Base-by-base conservation (phyloP, 2,888 invertebrate species). In the Diarsia rubi region DNA sequence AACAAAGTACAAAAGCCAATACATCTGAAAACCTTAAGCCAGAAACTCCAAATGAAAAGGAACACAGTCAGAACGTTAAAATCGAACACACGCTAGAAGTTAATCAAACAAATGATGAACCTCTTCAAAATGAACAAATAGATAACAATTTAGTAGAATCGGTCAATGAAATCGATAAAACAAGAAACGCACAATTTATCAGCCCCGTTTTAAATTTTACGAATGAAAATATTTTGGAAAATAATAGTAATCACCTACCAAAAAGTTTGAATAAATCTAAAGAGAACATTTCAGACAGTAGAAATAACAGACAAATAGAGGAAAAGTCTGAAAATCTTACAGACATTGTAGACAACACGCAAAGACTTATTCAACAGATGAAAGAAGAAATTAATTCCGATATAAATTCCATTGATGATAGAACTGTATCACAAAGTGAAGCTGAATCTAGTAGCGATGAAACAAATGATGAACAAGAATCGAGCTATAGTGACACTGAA, bases 341-440 rank as follows among this genome's bases (percentile, higher is more conserved):
- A 82, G 97, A 97, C 80, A 95, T 97, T 68, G 97, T 97, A 14
- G 97, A 97, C 87, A 97, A 97, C 75, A 97, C 97, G 0, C 97
- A 97, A 90, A 96, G 95, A 75, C 89, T 97, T 60, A 97, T 97
- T 79, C 97, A 97, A 83, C 97, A 97, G 92, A 97, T 97, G 97
- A 97, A 97, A 89, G 97, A 97, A 86, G 97, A 97, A 95, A 97
- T 97, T 54, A 97, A 97, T 90, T 96, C 95, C 44, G 97, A 97
- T 88, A 97, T 97, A 86, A 97, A 97, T 88, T 96, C 95, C n/a
- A 91, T 95, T 47, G 94, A 94, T 81, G 94, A 92, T 42, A 91
- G 91, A 77, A 96, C 95, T 77, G 93, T 95, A 24, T 96, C 96
- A 73, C 95, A 95, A 69, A 97, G 96, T 85, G 96, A 97, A 86